Base-by-base conservation (phyloP, 53 echinoderm and acorn worm species). In the Mesocentrotus franciscanus region DNA sequence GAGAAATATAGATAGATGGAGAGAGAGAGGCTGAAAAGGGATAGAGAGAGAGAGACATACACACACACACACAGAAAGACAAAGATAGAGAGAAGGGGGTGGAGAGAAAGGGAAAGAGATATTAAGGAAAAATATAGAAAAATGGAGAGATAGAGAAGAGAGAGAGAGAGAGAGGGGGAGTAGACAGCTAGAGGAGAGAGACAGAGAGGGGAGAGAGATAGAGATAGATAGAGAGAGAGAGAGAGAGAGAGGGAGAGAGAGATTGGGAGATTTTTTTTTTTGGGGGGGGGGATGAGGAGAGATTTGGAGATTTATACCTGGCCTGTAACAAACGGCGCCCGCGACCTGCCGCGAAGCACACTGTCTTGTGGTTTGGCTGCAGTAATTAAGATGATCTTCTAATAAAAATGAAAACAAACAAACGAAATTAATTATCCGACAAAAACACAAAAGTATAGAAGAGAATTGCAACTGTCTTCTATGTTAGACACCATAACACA, bases 311-410 rank as follows among this genome's bases (percentile, higher is more conserved):
- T 61, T 15, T 36, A 9, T 85, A 89, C 89, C 89, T 58, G 4
- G 27, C 27, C 20, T 89, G 58, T 89, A 89, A 58, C 89, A 89
- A 27, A 89, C 60, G 14, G 89, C 89, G n/a, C 89, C 89, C 1
- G 89, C 89, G 2, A 30, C 29, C 56, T 29, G 27, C 16, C 17
- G 58, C 29, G 27, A 29, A 15, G 59, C 20, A 89, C 89, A 89
- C 12, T 9, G 2, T 2, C 60, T 59, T 12, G n/a, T 10, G 10
- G n/a, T 60, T 12, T 0, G 27, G 29, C 14, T 7, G 12, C 89
- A 89, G 4, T 59, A 9, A 60, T 89, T 89, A 2, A 89, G 89
- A 89, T 89, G 58, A 27, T 26, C 9, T 60, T 89, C 89, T 89
- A 59, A 32, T 39, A 4, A 17, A 39, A 79, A 35, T 13, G 5